phyloP scores from a whole-genome alignment of 1,140 invertebrate genomes.

The Drosophila hydei region DNA sequence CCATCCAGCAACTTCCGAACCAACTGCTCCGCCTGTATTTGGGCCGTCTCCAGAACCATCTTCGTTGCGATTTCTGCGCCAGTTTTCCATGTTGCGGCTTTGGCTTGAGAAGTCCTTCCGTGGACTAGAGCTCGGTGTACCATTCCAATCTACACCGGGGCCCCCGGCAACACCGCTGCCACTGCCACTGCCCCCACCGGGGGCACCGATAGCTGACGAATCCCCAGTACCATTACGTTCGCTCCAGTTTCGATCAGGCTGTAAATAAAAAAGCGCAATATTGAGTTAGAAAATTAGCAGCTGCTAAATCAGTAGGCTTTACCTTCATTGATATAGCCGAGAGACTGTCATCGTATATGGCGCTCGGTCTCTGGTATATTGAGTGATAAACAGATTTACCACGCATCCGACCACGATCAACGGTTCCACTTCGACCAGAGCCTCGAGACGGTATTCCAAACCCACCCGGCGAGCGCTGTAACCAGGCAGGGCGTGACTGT shows the following conservation, averaged over 20 bases:
- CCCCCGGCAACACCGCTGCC: slow-evolving; percentile 66
- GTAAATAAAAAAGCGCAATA: neutral
- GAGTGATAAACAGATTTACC: slow-evolving; percentile 84
- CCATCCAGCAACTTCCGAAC: slow-evolving; percentile 62
- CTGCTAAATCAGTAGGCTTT: neutral
- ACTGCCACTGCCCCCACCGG: slow-evolving; percentile 57
- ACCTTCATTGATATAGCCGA: slow-evolving; percentile 58
- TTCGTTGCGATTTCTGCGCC: slow-evolving; percentile 86
- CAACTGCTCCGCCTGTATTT: slow-evolving; percentile 16
- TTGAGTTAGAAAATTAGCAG: neutral
- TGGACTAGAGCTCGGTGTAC: slow-evolving; percentile 85
- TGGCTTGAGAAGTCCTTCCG: slow-evolving; percentile 86
- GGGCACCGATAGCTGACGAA: slow-evolving; percentile 27
- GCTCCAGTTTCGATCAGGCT: slow-evolving; percentile 85
- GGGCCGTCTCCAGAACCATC: slow-evolving; percentile 80
- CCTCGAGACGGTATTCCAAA: slow-evolving; percentile 76
- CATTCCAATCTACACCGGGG: slow-evolving; percentile 85
- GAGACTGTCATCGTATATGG: slow-evolving; percentile 70
- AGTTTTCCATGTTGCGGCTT: slow-evolving; percentile 87
- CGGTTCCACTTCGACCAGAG: slow-evolving; percentile 85
- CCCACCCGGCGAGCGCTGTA: slow-evolving; percentile 85
- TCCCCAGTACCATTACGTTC: slow-evolving; percentile 87
- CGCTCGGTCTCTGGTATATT: slow-evolving; percentile 73
- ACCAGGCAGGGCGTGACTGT: slow-evolving; percentile 85
- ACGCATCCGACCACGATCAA: slow-evolving; percentile 86